phyloP scores from a whole-genome alignment of 2,113 vertebrate genomes.

The Podarcis muralis region DNA sequence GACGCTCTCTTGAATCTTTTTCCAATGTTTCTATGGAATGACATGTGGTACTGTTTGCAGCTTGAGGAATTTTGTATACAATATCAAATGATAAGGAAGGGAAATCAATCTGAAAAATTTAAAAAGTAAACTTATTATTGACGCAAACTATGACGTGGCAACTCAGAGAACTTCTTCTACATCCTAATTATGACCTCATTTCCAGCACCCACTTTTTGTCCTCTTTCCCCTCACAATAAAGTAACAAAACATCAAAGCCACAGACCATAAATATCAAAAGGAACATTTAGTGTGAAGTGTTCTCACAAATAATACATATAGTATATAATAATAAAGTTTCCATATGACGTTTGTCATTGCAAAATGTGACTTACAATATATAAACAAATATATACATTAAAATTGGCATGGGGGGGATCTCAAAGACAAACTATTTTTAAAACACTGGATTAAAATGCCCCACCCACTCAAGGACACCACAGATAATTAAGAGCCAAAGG shows the following conservation, averaged over 20 bases:
- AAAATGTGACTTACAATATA: not conserved
- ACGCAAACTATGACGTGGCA: not conserved
- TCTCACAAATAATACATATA: not conserved
- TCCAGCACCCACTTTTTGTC: not conserved
- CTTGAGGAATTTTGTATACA: constrained; percentile 85
- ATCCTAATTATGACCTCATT: not conserved
- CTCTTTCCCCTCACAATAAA: not conserved
- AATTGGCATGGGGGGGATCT: no score
- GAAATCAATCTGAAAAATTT: constrained; percentile 87
- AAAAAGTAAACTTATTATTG: constrained; percentile 16
- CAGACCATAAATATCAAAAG: not conserved
- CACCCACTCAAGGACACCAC: no score
- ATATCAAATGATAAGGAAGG: constrained; percentile 84
- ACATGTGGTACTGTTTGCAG: constrained; percentile 71
- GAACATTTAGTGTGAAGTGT: not conserved
- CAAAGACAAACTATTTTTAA: no score
- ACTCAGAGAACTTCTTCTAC: not conserved
- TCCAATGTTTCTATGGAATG: constrained; percentile 84
- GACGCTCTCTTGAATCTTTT: constrained; percentile 79
- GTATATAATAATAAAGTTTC: not conserved
- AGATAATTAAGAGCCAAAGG: no score
- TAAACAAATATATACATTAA: no score
- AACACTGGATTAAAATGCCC: no score
- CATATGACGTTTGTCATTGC: not conserved
- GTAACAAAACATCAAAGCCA: not conserved